Base-by-base conservation (phyloP, 2,113 vertebrate genomes). In the Uropsilus gracilis region DNA sequence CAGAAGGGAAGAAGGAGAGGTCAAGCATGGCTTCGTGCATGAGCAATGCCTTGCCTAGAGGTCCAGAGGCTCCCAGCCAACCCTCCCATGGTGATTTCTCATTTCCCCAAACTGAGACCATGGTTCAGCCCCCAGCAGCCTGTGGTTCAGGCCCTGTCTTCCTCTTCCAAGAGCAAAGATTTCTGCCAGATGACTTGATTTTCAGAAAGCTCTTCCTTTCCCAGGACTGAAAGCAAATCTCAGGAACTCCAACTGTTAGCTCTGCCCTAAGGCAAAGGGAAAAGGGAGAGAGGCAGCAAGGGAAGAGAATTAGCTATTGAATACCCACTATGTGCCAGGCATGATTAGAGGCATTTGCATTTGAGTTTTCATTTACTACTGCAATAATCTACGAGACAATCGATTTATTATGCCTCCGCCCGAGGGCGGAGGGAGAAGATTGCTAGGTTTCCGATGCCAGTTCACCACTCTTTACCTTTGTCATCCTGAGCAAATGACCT, bases 401-500 rank as follows among this genome's bases (percentile, higher is more conserved):
- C 9, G 7, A 18, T 42, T 28, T 12, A 72, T 9, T 4, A 10
- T 4, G 26, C 14, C 22, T 76, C 2, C 30, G 57, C 37, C 37
- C 3, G 46, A 46, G 34, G 20, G 8, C 24, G 22, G 22, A 20
- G 12, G 20, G 46, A 90, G 18, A 50, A 48, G 44, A 32, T 12
- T 8, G 0, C 24, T 0, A 10, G 12, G 32, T 44, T 14, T 75
- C 4, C 0, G 37, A 17, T 0, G 37, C 30, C 59, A 64, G 37
- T 7, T 48, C 83, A 50, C 24, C n/a, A n/a, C 34, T 34, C 59
- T 77, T 26, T 32, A 22, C 39, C 75, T 22, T 22, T 55, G 10
- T 28, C 37, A 82, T 69, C 57, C 32, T 28, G 8, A 68, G 28
- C 66, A 89, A 91, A 72, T 68, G 24, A 66, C 68, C 87, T 8